Base-by-base conservation (phyloP, 2,797 vertebrate genomes). In the Leucoraja ocellata region DNA sequence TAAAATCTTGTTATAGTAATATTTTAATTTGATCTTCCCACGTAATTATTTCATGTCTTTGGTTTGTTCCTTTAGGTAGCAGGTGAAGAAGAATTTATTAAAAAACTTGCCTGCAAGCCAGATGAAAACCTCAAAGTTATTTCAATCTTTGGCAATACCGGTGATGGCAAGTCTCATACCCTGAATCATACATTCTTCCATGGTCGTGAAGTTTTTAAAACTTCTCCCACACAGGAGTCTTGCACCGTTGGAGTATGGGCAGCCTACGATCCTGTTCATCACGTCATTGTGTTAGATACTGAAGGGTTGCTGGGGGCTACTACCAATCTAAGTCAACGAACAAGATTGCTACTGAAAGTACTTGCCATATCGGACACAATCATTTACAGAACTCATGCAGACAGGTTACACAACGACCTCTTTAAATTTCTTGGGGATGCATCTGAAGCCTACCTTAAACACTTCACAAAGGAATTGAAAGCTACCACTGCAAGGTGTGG, bases 171-270 rank as follows among this genome's bases (percentile, higher is more conserved):
- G 96, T 99, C 99, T 93, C 98, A 99, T 95, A 99, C 98, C 74
- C 97, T 99, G 93, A 99, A 99, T 95, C 98, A 99, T 93, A 99
- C 99, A n/a, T 99, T 99, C 95, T 99, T 99, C 96, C 97, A 98
- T 76, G 99, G 98, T 77, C 97, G 98, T 77, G 98, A 99, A 96
- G 99, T 99, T 86, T 99, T 99, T 96, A 98, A 98, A 96, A 99
- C 99, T 0, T 99, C 98, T 74, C 98, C 98, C 93, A 98, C 98
- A 1, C 99, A 99, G 95, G 99, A 99, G 94, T 99, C 99, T 5
- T 99, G 99, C 96, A 99, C 99, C 0, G 97, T 99, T 83, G 99
- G 99, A 3, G 98, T 99, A 36, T 99, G 99, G 99, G 98, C 98
- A 63, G 99, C 99, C 4, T 97, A 99, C 95, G 98, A 99, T 95